Evolutionary conservation across 2,888 invertebrate genomes (phyloP).

Genomic region (Germaria angustata): DNA sequence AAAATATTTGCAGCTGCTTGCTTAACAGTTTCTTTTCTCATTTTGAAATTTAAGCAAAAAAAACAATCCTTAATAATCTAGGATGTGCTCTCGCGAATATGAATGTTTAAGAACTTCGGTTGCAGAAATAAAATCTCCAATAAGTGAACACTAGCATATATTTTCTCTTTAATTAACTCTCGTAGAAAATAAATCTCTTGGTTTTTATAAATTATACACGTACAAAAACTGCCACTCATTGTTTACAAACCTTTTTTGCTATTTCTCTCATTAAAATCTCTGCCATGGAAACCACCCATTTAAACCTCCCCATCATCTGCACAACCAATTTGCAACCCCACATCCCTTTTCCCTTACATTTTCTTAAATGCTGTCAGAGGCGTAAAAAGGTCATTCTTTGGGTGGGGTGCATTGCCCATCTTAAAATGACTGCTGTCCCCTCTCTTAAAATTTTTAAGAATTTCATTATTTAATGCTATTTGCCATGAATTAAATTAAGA

Average conservation of each 20-base stretch:
- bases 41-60: conserved; percentile 3
- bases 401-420: no score
- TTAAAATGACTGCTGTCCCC: no score
- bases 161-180: conserved; percentile 35
- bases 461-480: no score
- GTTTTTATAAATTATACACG: background rate
- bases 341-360: conserved; percentile 22
- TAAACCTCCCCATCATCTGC: conserved; percentile 12
- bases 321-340: conserved; percentile 20
- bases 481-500: no score
- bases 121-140: conserved; percentile 16
- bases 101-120: conserved; percentile 11
- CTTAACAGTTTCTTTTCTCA: no score
- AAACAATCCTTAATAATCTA: conserved; percentile 32
- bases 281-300: conserved; percentile 40
- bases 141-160: background rate
- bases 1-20: background rate
- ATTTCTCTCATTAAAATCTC: background rate
- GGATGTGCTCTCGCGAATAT: conserved; percentile 3
- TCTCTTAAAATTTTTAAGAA: no score
- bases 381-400: no score
- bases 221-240: background rate
- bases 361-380: conserved; percentile 39
- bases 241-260: background rate
- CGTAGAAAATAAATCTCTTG: conserved; percentile 5